Base-by-base conservation (phyloP, 2,113 vertebrate genomes). In the Clinocottus analis region DNA sequence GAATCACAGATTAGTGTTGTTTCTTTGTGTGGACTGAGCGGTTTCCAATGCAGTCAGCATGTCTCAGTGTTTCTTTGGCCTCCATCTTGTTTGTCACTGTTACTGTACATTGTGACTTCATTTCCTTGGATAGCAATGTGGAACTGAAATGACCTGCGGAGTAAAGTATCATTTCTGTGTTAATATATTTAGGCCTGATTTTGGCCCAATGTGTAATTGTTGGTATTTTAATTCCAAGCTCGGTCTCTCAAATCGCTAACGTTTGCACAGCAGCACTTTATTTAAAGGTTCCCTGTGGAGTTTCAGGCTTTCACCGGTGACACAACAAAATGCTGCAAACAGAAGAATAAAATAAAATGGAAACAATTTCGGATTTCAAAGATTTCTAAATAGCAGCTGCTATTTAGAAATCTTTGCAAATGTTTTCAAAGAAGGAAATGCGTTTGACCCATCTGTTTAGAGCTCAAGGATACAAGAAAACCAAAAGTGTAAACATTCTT, bases 1-100 rank as follows among this genome's bases (percentile, higher is more conserved):
- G 53, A 43, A 53, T 37, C 56, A 6, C 60, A 61, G 35, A 73
- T 84, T 61, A 66, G 6, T 19, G 19, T 58, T 79, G 27, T 27
- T 16, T 75, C 23, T 56, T 73, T 39, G 33, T 80, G 14, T 17
- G 17, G 3, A 23, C 35, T 25, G 41, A 12, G 11, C 7, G 14
- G 14, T 45, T 49, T 58, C 37, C 21, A 33, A 41, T 45, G 65
- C 33, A 31, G 25, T 1, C 56, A 25, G 4, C 9, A 13, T 75
- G 66, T 13, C n/a, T 47, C 3, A 51, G 19, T 2, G 31, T 66
- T 27, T 75, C 16, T 45, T 33, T 14, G 7, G 13, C 13, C 47
- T 58, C 31, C 6, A 23, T 76, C 29, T 49, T 70, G 12, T 53
- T 37, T 21, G 45, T 79, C n/a, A 55, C 23, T 53, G 11, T 51